Evolutionary conservation across 30 jellyfish, hydroid and myxozoan genomes (phyloP).

Genomic region (Aurelia aurita complex sp. Pacific): DNA sequence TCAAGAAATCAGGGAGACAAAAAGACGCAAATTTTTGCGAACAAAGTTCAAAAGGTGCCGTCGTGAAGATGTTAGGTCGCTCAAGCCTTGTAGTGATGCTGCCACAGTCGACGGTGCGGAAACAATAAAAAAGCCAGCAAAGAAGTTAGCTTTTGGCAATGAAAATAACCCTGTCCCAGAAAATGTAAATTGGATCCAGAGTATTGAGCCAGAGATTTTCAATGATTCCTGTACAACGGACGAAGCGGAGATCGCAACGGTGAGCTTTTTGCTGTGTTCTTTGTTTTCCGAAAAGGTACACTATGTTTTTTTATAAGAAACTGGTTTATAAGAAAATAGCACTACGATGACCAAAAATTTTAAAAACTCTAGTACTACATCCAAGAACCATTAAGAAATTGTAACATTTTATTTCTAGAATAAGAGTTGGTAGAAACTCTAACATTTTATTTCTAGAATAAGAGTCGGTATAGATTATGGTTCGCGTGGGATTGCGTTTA

Average conservation of each 20-base stretch:
- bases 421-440: too few relatives aligned
- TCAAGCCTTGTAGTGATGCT: slow-evolving; percentile 4
- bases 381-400: too few relatives aligned
- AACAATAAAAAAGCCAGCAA: slow-evolving; percentile 21
- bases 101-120: not conserved
- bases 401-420: too few relatives aligned
- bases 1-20: slow-evolving; percentile 44
- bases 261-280: slow-evolving; percentile 25
- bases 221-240: slow-evolving; percentile 34
- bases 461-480: too few relatives aligned
- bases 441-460: too few relatives aligned
- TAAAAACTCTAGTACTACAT: too few relatives aligned
- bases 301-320: too few relatives aligned
- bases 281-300: too few relatives aligned
- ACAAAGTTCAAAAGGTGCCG: slow-evolving; percentile 18
- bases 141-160: slow-evolving; percentile 27
- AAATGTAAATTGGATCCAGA: slow-evolving; percentile 43
- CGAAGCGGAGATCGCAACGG: slow-evolving; percentile 23
- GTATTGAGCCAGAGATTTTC: slow-evolving; percentile 16
- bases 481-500: too few relatives aligned
- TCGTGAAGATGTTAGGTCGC: slow-evolving; percentile 23
- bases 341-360: too few relatives aligned
- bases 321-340: too few relatives aligned
- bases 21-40: slow-evolving; percentile 13
- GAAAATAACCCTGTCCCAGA: slow-evolving; percentile 27